Base-by-base conservation (phyloP, 53 echinoderm and acorn worm genomes). In the Pentamera pediparva region DNA sequence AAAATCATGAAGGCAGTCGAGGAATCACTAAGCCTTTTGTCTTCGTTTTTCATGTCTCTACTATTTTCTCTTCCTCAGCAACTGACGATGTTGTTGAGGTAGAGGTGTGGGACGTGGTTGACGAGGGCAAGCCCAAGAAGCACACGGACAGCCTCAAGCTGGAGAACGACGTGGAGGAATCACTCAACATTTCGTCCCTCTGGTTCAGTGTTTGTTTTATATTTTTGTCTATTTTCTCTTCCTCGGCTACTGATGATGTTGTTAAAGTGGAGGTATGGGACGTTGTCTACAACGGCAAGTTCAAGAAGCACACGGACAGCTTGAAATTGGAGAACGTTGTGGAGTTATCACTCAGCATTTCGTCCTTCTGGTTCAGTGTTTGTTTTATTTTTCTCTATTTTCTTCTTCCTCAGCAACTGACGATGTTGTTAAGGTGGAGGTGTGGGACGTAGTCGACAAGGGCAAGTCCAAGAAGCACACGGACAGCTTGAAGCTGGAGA, bases 31-130 rank as follows among this genome's bases (percentile, higher is more conserved):
- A n/a, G n/a, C n/a, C n/a, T n/a, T n/a, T n/a, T n/a, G n/a, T n/a
- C n/a, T n/a, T n/a, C n/a, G n/a, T n/a, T n/a, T n/a, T n/a, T n/a
- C n/a, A n/a, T n/a, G n/a, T n/a, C n/a, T n/a, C n/a, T n/a, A n/a
- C n/a, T n/a, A n/a, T n/a, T n/a, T n/a, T 41, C 22, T 18, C 9
- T 35, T 29, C 74, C 33, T 26, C 70, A 98, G 98, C 90, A 28
- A 98, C 98, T n/a, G 98, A 98, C 54, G 98, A 98, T 74, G 75
- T 98, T 12, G 98, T 98, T 38, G 91, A 98, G 45, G 98, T 98
- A 22, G 91, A 96, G 53, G 96, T 98, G 11, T 98, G 98, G 91
- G 98, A 92, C 51, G 98, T 98, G 1, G 98, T 91, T 2, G 98
- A 91, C 61, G 89, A 92, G 60, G 98, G 91, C 3, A 91, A 91